Percentiles rank a stretch among this genome's conserved stretches.
Evolutionary conservation across 2,113 vertebrate genomes (phyloP).

Genomic region (Maccullochella peelii): DNA sequence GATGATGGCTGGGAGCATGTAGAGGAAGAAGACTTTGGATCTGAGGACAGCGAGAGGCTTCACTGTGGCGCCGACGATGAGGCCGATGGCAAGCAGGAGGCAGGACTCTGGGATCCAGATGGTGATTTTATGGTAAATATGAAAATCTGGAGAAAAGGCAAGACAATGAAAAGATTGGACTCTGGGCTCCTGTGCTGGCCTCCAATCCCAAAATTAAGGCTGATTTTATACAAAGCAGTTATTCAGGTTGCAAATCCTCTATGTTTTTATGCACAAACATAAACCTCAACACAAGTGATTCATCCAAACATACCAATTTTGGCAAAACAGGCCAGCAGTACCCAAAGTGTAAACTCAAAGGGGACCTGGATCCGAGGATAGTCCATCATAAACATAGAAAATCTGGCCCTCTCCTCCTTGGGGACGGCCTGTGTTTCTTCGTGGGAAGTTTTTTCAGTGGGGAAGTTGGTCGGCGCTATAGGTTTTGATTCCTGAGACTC

Average conservation of each 20-base stretch:
- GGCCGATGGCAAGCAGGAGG: conserved; percentile 92
- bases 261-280: not conserved
- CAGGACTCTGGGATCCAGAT: conserved; percentile 95
- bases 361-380: conserved; percentile 93
- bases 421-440: conserved; percentile 62
- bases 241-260: not conserved
- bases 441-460: not conserved
- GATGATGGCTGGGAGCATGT: conserved; percentile 93
- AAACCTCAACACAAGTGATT: not conserved
- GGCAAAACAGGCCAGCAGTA: conserved; percentile 93
- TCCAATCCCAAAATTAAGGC: not conserved
- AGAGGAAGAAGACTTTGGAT: conserved; percentile 94
- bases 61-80: conserved; percentile 92
- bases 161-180: not conserved
- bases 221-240: not conserved
- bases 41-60: conserved; percentile 91
- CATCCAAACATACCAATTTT: conserved; percentile 90
- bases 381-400: conserved; percentile 91
- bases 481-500: conserved; percentile 42
- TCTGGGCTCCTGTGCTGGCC: not conserved
- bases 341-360: conserved; percentile 96
- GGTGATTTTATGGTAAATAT: conserved; percentile 93
- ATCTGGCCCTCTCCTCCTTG: conserved; percentile 67
- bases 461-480: not conserved
- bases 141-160: conserved; percentile 86